Percentiles rank a stretch among this genome's conserved stretches.
Evolutionary conservation across 2,888 invertebrate genomes (phyloP).

Genomic region (Spodoptera picta): DNA sequence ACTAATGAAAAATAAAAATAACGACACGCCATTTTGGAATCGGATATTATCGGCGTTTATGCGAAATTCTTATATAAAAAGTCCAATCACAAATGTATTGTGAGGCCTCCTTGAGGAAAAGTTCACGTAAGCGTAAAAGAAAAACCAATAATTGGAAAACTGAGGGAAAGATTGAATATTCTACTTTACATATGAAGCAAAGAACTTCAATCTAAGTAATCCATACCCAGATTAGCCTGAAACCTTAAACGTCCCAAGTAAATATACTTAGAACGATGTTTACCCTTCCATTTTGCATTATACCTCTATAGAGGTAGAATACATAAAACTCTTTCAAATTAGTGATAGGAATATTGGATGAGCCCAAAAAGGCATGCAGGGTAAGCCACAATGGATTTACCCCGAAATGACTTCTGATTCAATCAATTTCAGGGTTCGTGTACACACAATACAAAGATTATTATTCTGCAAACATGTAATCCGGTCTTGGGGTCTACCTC

Average conservation of each 20-base stretch:
- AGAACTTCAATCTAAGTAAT: too few relatives aligned
- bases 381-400: conserved; percentile 34
- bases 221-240: neutral
- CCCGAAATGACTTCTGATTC: conserved; percentile 36
- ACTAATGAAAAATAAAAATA: conserved; percentile 49
- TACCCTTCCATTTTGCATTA: conserved; percentile 16
- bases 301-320: neutral
- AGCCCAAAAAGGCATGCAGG: conserved; percentile 18
- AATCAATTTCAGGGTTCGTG: conserved; percentile 32
- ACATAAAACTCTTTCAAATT: conserved; percentile 30
- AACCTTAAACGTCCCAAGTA: conserved; percentile 12
- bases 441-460: too few relatives aligned
- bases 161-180: too few relatives aligned
- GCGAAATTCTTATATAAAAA: conserved; percentile 14
- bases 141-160: too few relatives aligned
- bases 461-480: too few relatives aligned
- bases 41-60: conserved; percentile 9
- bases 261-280: conserved; percentile 33
- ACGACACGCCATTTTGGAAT: conserved; percentile 19
- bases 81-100: neutral
- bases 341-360: conserved; percentile 30
- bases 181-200: too few relatives aligned
- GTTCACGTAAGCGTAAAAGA: too few relatives aligned
- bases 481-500: too few relatives aligned
- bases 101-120: too few relatives aligned